These are phyloP conservation scores for Amphimallon solstitiale DNA, from an alignment of 2,888 invertebrate species.

Conservation along the genomic window DNA sequence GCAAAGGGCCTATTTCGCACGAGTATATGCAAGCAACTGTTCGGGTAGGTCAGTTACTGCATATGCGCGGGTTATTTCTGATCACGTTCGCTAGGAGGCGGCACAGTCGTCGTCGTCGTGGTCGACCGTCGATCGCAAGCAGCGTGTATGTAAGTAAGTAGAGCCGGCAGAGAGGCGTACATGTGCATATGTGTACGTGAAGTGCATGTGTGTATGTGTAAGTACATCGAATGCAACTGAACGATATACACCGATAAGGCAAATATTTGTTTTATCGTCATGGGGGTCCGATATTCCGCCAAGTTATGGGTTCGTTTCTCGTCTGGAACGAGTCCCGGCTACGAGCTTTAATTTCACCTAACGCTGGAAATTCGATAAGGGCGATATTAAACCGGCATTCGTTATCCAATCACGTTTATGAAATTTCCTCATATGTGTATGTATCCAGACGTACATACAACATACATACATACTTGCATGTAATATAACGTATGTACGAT, in stretches of 20 bases:
- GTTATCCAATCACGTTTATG: constrained; percentile 19
- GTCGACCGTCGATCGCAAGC: constrained; percentile 1
- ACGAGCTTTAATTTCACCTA: constrained; percentile 35
- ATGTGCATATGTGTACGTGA: background rate
- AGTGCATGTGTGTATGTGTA: background rate
- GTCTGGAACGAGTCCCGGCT: constrained; percentile 4
- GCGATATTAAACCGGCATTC: constrained; percentile 25
- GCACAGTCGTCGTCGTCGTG: constrained; percentile 22
- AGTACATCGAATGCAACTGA: constrained; percentile 17
- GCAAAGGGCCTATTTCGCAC: constrained; percentile 58
- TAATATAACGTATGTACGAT: too few relatives aligned
- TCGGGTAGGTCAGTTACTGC: constrained; percentile 63
- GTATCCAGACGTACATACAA: too few relatives aligned
- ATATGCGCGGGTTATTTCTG: constrained; percentile 58
- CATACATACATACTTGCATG: too few relatives aligned
- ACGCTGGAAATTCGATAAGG: constrained; percentile 35
- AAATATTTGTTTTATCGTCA: constrained; percentile 42
- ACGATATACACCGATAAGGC: constrained; percentile 31
- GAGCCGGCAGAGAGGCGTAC: constrained; percentile 15
- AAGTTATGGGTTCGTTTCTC: constrained; percentile 32
- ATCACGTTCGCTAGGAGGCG: constrained; percentile 39
- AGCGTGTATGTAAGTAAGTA: constrained; percentile 29
- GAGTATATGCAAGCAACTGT: constrained; percentile 61
- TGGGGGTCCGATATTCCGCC: constrained; percentile 38
- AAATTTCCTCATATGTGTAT: constrained; percentile 8